phyloP scores from a whole-genome alignment of 2,797 vertebrate species.

The Hippoglossus hippoglossus region DNA sequence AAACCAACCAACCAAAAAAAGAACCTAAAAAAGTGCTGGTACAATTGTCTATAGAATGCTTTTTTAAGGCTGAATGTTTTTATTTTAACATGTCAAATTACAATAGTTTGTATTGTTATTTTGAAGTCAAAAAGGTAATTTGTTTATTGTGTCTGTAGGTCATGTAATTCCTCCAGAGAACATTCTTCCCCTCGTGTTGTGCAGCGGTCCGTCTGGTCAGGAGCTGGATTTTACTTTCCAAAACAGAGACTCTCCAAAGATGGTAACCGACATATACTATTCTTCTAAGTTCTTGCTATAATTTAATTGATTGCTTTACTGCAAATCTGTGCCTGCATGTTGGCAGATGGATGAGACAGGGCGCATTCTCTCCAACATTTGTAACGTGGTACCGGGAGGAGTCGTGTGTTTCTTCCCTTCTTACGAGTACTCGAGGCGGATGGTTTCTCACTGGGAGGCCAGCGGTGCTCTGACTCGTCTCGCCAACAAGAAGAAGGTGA shows the following conservation, averaged over 20 bases:
- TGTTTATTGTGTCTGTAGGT: constrained; percentile 76
- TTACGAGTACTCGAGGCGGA: constrained; percentile 91
- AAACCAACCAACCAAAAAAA: no score
- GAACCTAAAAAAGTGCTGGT: no score
- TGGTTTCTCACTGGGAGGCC: constrained; percentile 90
- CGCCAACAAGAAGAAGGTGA: constrained; percentile 91
- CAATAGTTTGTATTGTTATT: no score
- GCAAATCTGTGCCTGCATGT: constrained; percentile 17
- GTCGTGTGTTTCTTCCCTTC: constrained; percentile 97
- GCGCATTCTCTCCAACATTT: constrained; percentile 92
- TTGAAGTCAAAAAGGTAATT: no score
- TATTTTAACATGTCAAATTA: no score
- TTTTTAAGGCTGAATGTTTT: no score
- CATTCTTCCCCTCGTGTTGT: constrained; percentile 92
- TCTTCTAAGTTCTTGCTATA: neutral
- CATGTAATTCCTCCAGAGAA: constrained; percentile 95
- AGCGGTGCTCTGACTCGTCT: constrained; percentile 86
- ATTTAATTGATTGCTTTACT: neutral
- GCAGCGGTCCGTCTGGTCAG: constrained; percentile 91
- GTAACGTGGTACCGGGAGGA: constrained; percentile 92
- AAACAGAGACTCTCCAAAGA: constrained; percentile 89
- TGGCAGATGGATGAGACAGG: constrained; percentile 93
- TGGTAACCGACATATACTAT: constrained; percentile 79
- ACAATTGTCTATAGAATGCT: no score
- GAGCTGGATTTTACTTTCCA: constrained; percentile 95